Evolutionary conservation across 2,113 vertebrate genomes (phyloP), one percentile per base, ranked within the genome.

Genomic region (Prietella phreatophila): DNA sequence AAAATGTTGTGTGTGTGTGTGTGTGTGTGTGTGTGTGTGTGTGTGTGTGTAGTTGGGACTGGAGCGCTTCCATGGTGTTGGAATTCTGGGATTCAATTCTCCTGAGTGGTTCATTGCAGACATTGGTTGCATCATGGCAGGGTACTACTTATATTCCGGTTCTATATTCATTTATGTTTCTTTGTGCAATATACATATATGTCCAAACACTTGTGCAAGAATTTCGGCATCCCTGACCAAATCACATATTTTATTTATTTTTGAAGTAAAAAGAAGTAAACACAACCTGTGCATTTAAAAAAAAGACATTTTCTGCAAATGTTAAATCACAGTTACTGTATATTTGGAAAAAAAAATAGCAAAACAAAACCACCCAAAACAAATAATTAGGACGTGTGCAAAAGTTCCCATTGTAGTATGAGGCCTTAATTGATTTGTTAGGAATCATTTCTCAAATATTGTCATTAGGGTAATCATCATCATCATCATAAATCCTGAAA

Each of bases 71-170:
- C 95, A 94, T 78, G 93, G 95, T 0, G 95, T 97, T 36, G 95
- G 95, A 2, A 96, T 97, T 80, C 92, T 97, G 85, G 96, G 96
- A 27, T 94, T 94, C 71, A 97, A 96, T 85, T 93, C 95, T 1
- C 91, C 93, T 0, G 95, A 97, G 89, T 97, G 96, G 96, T 95
- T 95, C 90, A 96, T 97, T 67, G 88, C 96, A 47, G 90, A 94
- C 85, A 82, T 97, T 0, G 96, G 95, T 19, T 93, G 95, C 88
- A 96, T 97, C 87, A 83, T 96, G 83, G 96, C 96, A 0, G 96
- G 96, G 96, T 97, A 93, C 93, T 91, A 33, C 47, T 69, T 30
- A 53, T 61, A 50, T 63, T 65, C 22, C 56, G 27, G 50, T 36
- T 65, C 42, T 17, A 14, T 82, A 19, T n/a, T 42, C 58, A 61